Evolutionary conservation across 1,140 invertebrate species (phyloP).

Genomic region (Diorhabda elongata): DNA sequence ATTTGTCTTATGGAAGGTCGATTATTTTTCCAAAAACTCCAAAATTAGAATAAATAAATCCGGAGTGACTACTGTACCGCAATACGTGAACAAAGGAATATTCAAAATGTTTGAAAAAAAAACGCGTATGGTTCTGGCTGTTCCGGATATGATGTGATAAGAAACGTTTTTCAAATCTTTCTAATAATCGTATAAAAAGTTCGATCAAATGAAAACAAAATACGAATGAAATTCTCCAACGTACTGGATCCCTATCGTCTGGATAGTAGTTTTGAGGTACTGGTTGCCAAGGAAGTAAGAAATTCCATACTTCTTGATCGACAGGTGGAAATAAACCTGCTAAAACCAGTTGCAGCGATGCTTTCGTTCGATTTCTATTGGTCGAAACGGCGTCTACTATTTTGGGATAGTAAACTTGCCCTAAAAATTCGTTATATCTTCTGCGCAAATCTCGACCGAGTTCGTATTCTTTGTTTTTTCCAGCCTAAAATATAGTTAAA

Average conservation of each 20-base stretch:
- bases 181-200: too few species aligned
- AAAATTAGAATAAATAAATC: too few species aligned
- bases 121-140: too few species aligned
- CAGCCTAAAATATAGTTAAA: conserved; percentile 21
- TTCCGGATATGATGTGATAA: too few species aligned
- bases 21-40: too few species aligned
- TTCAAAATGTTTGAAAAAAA: too few species aligned
- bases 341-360: conserved; percentile 54
- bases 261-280: conserved; percentile 63
- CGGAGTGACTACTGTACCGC: too few species aligned
- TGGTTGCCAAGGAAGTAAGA: conserved; percentile 65
- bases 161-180: too few species aligned
- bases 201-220: too few species aligned
- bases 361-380: conserved; percentile 56
- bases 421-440: conserved; percentile 59
- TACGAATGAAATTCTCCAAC: not conserved
- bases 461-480: conserved; percentile 52
- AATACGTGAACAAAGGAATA: too few species aligned
- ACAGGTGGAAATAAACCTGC: conserved; percentile 54
- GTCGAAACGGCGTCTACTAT: conserved; percentile 47
- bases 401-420: conserved; percentile 48
- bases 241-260: conserved; percentile 57
- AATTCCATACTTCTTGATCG: conserved; percentile 50
- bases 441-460: conserved; percentile 58
- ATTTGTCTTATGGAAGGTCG: too few species aligned